These are phyloP conservation scores for Syritta pipiens DNA, from an alignment of 2,888 invertebrate species.

Conservation along the genomic window DNA sequence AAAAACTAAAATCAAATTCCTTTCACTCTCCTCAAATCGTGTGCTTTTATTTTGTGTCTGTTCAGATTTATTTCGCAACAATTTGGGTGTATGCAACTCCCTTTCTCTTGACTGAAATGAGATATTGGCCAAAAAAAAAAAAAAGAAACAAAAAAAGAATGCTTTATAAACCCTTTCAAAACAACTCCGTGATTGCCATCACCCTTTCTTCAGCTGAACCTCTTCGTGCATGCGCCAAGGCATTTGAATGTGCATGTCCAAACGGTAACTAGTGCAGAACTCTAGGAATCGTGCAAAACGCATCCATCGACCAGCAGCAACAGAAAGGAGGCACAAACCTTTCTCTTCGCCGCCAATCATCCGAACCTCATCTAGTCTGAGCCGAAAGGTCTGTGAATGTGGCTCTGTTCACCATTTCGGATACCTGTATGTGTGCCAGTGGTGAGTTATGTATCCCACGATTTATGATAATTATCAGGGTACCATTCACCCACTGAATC, in stretches of 20 bases:
- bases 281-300: constrained; percentile 33
- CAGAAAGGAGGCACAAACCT: not conserved
- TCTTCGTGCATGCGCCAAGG: not conserved
- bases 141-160: not conserved
- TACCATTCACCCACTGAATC: constrained; percentile 29
- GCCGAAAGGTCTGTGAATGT: not conserved
- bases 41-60: constrained; percentile 1
- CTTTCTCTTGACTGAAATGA: constrained; percentile 15
- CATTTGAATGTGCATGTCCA: constrained; percentile 28
- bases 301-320: constrained; percentile 16
- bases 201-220: not conserved
- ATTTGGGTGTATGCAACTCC: not conserved
- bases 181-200: constrained; percentile 10
- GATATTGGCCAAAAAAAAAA: not conserved
- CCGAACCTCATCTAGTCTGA: constrained; percentile 1
- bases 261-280: constrained; percentile 29
- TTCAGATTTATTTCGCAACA: not conserved
- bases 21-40: constrained; percentile 28
- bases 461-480: constrained; percentile 62
- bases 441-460: constrained; percentile 56
- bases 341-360: constrained; percentile 4
- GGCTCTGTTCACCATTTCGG: not conserved
- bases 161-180: constrained; percentile 6
- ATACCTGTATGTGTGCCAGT: constrained; percentile 51
- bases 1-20: constrained; percentile 7